These are phyloP conservation scores for Acipenser ruthenus DNA, from an alignment of 2,797 vertebrate genomes.

Conservation along the genomic window DNA sequence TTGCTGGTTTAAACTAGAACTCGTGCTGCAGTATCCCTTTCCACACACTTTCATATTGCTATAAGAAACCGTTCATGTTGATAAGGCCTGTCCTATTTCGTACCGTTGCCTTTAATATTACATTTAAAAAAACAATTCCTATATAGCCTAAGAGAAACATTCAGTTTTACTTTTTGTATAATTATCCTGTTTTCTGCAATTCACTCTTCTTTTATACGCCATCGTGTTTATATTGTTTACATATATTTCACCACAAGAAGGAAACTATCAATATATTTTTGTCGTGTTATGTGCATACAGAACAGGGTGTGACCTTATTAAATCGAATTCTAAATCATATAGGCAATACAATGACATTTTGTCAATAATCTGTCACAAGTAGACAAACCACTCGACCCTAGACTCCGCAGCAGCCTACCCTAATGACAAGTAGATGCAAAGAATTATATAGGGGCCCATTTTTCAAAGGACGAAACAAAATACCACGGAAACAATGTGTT, in stretches of 20 bases:
- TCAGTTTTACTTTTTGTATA: neutral
- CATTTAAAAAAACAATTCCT: neutral
- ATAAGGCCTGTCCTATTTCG: conserved; percentile 14
- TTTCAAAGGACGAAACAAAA: conserved; percentile 32
- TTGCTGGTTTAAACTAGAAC: conserved; percentile 14
- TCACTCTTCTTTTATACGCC: neutral
- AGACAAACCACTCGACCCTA: conserved; percentile 5
- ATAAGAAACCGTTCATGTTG: neutral
- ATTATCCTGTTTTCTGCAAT: no score
- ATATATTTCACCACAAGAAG: conserved; percentile 6
- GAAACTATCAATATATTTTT: neutral
- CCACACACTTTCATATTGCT: conserved; percentile 7
- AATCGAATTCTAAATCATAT: neutral
- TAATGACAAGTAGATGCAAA: no score
- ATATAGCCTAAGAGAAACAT: no score
- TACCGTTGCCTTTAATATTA: neutral
- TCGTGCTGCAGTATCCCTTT: conserved; percentile 6
- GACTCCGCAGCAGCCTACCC: neutral
- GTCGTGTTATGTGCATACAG: conserved; percentile 1
- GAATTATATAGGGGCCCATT: no score
- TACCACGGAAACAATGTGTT: conserved; percentile 53
- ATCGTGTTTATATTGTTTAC: no score
- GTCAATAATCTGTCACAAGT: conserved; percentile 15
- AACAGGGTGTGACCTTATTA: conserved; percentile 9
- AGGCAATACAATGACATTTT: conserved; percentile 15